A percentile compares a stretch with the other conserved stretches of the same genome.
Evolutionary conservation across 2,888 invertebrate genomes (phyloP).

Genomic region (Cephus pulcher): DNA sequence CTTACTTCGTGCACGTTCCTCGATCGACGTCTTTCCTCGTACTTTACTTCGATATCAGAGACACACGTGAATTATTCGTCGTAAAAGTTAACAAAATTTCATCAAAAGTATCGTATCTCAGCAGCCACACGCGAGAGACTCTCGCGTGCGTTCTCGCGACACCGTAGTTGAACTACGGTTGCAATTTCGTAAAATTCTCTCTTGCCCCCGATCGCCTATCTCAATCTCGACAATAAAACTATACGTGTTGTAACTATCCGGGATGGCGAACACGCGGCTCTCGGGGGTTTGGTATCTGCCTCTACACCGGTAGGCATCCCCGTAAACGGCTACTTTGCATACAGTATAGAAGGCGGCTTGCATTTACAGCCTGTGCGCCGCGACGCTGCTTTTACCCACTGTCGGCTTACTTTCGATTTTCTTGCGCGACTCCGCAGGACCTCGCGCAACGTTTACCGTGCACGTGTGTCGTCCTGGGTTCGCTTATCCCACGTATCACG

Average conservation of each 20-base stretch:
- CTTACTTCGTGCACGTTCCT: too few relatives aligned
- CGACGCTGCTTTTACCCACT: constrained; percentile 32
- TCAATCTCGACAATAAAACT: neutral
- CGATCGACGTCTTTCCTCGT: too few relatives aligned
- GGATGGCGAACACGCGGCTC: constrained; percentile 1
- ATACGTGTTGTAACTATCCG: constrained; percentile 8
- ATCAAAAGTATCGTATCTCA: too few relatives aligned
- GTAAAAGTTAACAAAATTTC: too few relatives aligned
- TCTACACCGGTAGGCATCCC: neutral
- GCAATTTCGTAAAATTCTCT: too few relatives aligned
- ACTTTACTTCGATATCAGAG: too few relatives aligned
- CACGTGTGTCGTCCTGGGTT: too few relatives aligned
- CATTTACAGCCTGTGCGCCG: constrained; percentile 28
- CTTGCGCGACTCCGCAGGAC: constrained; percentile 32
- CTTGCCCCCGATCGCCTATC: too few relatives aligned
- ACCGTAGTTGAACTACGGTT: too few relatives aligned
- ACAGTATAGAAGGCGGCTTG: constrained; percentile 37
- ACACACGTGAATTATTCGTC: too few relatives aligned
- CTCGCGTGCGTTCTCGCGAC: too few relatives aligned
- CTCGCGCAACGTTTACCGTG: constrained; percentile 4
- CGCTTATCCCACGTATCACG: constrained; percentile 11
- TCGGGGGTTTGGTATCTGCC: neutral
- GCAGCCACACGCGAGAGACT: too few relatives aligned
- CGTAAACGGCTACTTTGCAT: constrained; percentile 47
- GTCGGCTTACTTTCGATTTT: constrained; percentile 58